Evolutionary conservation across 2,888 invertebrate species (phyloP).

Genomic region (Sphinx pinastri): DNA sequence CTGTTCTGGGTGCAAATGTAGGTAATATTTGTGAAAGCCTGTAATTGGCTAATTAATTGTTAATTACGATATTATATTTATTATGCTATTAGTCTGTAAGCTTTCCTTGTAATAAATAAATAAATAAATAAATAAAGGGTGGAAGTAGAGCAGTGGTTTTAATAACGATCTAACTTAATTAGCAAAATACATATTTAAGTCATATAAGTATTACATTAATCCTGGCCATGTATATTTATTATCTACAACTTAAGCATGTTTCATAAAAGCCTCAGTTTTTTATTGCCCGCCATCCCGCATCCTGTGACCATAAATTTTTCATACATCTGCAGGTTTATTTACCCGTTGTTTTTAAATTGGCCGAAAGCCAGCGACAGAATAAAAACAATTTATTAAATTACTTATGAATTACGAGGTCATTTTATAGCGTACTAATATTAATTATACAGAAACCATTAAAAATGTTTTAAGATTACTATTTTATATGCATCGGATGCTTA

Average conservation of each 20-base stretch:
- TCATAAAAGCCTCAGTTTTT: not conserved
- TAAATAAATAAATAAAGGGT: no score
- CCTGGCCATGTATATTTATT: not conserved
- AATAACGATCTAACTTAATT: no score
- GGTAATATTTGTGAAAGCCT: no score
- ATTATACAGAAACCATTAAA: not conserved
- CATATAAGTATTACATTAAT: no score
- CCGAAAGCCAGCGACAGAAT: not conserved
- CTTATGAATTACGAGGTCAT: not conserved
- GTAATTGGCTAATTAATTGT: no score
- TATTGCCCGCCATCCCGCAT: not conserved
- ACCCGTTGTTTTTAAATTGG: not conserved
- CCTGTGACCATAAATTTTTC: not conserved
- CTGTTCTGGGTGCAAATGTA: no score
- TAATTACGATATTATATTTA: no score
- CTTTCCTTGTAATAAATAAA: no score
- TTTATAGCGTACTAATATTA: not conserved
- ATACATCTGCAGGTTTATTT: slow-evolving; percentile 9
- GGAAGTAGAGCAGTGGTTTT: no score
- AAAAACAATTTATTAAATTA: not conserved
- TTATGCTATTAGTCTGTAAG: no score
- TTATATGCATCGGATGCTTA: not conserved
- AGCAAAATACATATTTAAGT: no score
- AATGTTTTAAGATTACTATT: not conserved
- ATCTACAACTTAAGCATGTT: not conserved